These are phyloP conservation scores for Palythoa grandiflora DNA, from an alignment of 92 coral and sea anemone species.

Conservation along the genomic window DNA sequence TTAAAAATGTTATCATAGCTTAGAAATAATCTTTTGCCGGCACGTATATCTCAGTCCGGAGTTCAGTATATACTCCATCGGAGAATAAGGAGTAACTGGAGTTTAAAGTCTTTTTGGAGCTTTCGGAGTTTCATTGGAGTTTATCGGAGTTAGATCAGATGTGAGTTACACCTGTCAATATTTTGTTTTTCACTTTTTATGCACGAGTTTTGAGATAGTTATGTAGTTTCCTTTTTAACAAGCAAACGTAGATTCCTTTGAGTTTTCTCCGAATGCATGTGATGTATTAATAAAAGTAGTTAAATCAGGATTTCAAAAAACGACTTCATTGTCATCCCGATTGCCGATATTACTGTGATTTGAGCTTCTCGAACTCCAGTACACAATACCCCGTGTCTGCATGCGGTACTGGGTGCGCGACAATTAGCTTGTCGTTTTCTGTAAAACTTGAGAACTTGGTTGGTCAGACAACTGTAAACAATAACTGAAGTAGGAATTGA, in stretches of 20 bases:
- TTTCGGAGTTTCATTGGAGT: not conserved
- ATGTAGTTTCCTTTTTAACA: not conserved
- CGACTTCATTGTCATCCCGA: slow-evolving; percentile 3
- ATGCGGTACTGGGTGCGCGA: slow-evolving; percentile 14
- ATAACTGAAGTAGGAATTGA: too few relatives aligned
- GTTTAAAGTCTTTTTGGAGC: not conserved
- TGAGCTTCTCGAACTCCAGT: slow-evolving; percentile 21
- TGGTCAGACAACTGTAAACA: too few relatives aligned
- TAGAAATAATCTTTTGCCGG: not conserved
- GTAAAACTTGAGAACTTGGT: too few relatives aligned
- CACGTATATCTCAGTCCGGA: too few relatives aligned
- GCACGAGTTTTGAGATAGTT: not conserved
- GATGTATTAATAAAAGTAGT: slow-evolving; percentile 6
- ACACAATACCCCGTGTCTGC: not conserved
- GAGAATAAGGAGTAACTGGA: not conserved
- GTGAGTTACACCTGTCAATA: not conserved
- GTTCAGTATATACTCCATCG: too few relatives aligned
- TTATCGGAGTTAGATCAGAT: slow-evolving; percentile 17
- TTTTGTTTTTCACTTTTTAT: not conserved
- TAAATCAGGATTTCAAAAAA: not conserved
- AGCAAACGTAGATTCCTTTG: not conserved
- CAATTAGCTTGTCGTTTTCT: not conserved
- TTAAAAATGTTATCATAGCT: too few relatives aligned
- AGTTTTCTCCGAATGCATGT: slow-evolving; percentile 9
- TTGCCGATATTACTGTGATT: slow-evolving; percentile 22